phyloP scores from a whole-genome alignment of 2,888 invertebrate genomes.

The Folsomia manolachei region DNA sequence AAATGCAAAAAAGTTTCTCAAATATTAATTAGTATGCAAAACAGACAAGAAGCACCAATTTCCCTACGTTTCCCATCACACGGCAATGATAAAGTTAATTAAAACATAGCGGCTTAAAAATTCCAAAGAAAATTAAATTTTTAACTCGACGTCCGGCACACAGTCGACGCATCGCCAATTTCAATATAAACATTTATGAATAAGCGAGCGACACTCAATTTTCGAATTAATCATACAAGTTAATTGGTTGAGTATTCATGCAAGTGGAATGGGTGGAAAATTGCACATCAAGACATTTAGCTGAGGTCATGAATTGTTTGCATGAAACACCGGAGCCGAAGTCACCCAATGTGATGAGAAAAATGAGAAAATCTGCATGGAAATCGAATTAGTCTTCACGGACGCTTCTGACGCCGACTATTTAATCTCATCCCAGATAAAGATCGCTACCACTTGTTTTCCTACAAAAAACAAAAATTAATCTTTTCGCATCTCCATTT shows the following conservation, averaged over 20 bases:
- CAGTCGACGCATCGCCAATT: constrained; percentile 1
- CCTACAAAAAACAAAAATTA: neutral
- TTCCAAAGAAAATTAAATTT: neutral
- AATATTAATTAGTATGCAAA: neutral
- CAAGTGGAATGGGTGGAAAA: neutral
- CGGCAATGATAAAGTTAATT: neutral
- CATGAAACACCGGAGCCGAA: no score
- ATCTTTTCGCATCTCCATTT: neutral
- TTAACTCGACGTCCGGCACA: neutral
- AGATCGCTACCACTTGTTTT: neutral
- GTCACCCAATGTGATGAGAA: neutral
- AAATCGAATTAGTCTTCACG: constrained; percentile 1
- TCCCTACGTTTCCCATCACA: neutral
- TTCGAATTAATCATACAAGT: neutral
- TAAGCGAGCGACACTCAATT: constrained; percentile 3
- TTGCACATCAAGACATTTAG: neutral
- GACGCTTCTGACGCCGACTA: neutral
- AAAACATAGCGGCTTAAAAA: neutral
- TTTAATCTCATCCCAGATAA: neutral
- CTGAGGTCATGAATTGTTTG: neutral
- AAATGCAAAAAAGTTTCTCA: neutral
- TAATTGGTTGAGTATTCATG: neutral
- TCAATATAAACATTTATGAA: neutral
- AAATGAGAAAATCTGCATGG: neutral
- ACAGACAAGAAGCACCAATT: neutral